Conservation (phyloP, 2,888 invertebrate species). For the Lasioglossum pauxillum region DNA sequence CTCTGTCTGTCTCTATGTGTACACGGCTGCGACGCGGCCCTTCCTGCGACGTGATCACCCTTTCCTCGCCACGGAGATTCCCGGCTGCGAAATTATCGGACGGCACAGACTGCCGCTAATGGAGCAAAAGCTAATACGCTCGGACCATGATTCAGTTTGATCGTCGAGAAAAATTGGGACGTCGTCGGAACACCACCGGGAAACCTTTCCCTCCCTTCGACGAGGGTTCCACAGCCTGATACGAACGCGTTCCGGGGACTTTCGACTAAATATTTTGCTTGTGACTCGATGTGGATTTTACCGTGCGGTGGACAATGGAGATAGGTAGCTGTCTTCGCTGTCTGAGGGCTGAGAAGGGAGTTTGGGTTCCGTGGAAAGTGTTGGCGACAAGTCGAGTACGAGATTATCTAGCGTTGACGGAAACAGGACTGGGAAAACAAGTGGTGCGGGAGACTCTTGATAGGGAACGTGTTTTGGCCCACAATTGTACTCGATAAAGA, state of each 20-base stretch:
- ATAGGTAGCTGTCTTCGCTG: neutral
- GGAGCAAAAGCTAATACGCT: constrained; percentile 58
- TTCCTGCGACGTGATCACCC: constrained; percentile 53
- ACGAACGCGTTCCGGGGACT: neutral
- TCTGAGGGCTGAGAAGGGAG: neutral
- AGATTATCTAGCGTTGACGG: neutral
- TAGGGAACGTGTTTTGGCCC: neutral
- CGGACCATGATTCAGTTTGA: constrained; percentile 45
- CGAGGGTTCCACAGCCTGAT: neutral
- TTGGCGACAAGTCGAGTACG: neutral
- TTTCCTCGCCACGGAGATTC: constrained; percentile 51
- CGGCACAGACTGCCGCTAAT: constrained; percentile 49
- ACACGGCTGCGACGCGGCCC: constrained; percentile 21
- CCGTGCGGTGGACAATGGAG: neutral
- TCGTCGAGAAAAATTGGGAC: neutral
- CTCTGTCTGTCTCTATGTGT: neutral
- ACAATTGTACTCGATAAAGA: neutral
- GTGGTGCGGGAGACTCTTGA: neutral
- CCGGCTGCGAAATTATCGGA: constrained; percentile 65
- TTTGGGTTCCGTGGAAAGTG: neutral
- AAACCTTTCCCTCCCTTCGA: neutral
- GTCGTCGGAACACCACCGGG: neutral
- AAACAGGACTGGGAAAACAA: neutral
- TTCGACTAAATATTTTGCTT: neutral
- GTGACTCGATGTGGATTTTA: neutral